A percentile compares a stretch with the other conserved stretches of the same genome.
phyloP scores from a whole-genome alignment of 2,888 invertebrate species.

The Synanthedon andrenaeformis region DNA sequence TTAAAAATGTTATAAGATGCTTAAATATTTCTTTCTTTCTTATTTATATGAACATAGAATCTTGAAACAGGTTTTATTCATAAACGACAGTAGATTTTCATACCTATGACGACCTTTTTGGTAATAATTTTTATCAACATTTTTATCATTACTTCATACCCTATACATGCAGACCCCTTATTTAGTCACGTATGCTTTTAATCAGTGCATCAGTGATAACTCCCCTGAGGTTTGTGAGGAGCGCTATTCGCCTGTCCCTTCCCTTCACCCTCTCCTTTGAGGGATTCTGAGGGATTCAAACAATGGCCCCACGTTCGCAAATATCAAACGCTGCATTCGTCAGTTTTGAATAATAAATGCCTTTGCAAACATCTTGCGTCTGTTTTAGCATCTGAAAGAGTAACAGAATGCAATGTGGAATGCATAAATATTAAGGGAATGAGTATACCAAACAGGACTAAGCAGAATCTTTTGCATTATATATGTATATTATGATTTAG shows the following conservation, averaged over 20 bases:
- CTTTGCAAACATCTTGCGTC: background rate
- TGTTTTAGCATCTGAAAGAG: too few relatives aligned
- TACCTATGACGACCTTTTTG: too few relatives aligned
- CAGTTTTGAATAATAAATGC: background rate
- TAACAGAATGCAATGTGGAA: too few relatives aligned
- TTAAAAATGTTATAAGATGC: too few relatives aligned
- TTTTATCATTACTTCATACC: conserved; percentile 16
- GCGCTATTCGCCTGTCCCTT: conserved; percentile 9
- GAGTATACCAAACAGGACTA: too few relatives aligned
- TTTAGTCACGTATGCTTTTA: conserved; percentile 58
- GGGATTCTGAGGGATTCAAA: conserved; percentile 25
- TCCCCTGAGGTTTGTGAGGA: conserved; percentile 23
- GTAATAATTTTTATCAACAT: background rate
- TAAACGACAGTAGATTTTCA: too few relatives aligned
- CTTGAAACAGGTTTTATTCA: too few relatives aligned
- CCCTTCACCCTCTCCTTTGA: conserved; percentile 30
- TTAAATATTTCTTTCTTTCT: too few relatives aligned
- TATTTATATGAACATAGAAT: too few relatives aligned
- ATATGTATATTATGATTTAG: too few relatives aligned
- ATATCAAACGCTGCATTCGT: background rate
- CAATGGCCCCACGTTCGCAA: conserved; percentile 11
- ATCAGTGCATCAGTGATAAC: conserved; percentile 60
- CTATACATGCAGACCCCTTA: conserved; percentile 32
- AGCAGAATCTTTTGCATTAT: too few relatives aligned
- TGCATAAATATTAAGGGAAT: too few relatives aligned